Conservation (phyloP, 2,888 invertebrate species). For the Ectobius pallidus region DNA sequence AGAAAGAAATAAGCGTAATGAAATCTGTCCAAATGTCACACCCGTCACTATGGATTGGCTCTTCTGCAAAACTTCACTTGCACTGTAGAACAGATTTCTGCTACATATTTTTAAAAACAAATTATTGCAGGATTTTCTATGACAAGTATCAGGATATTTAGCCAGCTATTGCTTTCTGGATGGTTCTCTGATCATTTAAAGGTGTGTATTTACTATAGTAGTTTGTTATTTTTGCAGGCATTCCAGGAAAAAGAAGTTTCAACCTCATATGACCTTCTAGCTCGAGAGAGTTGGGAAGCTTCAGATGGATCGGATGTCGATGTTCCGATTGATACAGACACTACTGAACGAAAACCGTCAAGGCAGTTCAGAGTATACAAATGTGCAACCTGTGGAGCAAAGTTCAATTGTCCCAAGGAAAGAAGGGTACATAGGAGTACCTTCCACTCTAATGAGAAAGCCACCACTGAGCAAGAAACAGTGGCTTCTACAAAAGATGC, state of each 20-base stretch:
- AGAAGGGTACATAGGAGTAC: slow-evolving; percentile 65
- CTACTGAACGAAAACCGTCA: not conserved
- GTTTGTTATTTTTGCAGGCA: slow-evolving; percentile 21
- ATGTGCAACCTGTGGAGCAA: slow-evolving; percentile 64
- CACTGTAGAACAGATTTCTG: no score
- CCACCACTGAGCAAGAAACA: slow-evolving; percentile 10
- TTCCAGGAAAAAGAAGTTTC: slow-evolving; percentile 56
- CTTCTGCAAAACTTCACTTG: no score
- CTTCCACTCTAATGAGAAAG: slow-evolving; percentile 59
- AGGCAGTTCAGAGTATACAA: slow-evolving; percentile 47
- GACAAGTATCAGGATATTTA: no score
- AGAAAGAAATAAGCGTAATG: no score
- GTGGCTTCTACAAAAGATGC: not conserved
- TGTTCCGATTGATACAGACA: not conserved
- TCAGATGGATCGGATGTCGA: slow-evolving; percentile 71
- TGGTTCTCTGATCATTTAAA: no score
- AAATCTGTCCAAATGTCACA: no score
- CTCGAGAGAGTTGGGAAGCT: slow-evolving; percentile 70
- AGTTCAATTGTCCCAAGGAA: slow-evolving; percentile 66
- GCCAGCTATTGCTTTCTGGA: no score
- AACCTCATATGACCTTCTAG: slow-evolving; percentile 68
- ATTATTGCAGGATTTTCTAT: no score
- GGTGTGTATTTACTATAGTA: no score
- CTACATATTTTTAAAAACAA: no score
- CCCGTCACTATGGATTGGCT: no score